Base-by-base conservation (phyloP, 2,888 invertebrate species). In the Sturmia bella region DNA sequence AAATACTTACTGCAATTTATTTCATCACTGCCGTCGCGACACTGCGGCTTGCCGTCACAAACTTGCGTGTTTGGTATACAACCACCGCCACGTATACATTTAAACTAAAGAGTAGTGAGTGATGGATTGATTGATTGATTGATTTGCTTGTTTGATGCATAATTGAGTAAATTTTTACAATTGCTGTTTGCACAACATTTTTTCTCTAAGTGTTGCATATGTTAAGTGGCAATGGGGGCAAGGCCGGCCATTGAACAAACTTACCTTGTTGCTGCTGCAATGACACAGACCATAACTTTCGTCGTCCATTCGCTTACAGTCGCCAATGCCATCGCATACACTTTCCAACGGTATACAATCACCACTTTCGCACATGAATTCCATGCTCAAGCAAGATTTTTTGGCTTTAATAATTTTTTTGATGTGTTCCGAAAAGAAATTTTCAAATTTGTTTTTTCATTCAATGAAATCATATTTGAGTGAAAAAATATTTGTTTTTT, bases 261-360 rank as follows among this genome's bases (percentile, higher is more conserved):
- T 89, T 88, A 91, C 91, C 91, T 91, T 89, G 66, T 89, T 87
- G 64, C 84, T 85, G 80, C 86, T 86, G 85, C 91, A 91, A 73
- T 87, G 86, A 86, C 90, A 90, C 2, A 89, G 83, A 74, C 84
- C 80, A 80, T 93, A 92, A 66, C 86, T 87, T 90, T 97, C 97
- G 88, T 97, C 97, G 32, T 95, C 94, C 0, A 93, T 93, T 83
- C 93, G 93, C 0, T 91, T 90, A 86, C 97, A 97, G 89, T 98
- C 97, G n/a, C 92, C 90, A 85, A 95, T 95, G 9, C 94, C 95
- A 90, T 97, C 97, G 91, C 97, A 98, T 48, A 94, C 93, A 94
- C 95, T 96, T 17, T 94, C 93, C 86, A 92, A 92, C 54, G 95
- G 95, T 76, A 96, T 94, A 86, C 96, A 96, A 54, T 92, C 91